Base-by-base conservation (phyloP, 2,888 invertebrate genomes). In the Brenthis ino region DNA sequence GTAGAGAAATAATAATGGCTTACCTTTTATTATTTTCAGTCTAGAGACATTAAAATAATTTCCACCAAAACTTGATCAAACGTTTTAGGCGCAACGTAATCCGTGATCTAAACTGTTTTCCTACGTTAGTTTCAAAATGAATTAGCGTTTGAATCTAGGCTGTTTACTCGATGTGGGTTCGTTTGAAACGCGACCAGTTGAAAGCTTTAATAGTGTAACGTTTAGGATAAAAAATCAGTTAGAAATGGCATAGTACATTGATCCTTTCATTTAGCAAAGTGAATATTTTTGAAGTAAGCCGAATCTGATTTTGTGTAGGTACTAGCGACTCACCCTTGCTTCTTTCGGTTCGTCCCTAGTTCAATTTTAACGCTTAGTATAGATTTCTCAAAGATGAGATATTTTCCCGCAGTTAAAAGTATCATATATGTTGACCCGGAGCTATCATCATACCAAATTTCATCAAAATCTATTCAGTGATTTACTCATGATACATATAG, bases 61-160 rank as follows among this genome's bases (percentile, higher is more conserved):
- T 43, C 37, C 8, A 43, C 8, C 37, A 43, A 43, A 43, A 43
- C 37, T 53, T 16, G 51, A 53, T 24, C 16, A 57, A 57, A 56
- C 53, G 51, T 63, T 63, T 63, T 57, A 69, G 65, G 63, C 65
- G 70, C 64, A 64, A 68, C 65, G 64, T 54, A 64, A 68, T 70
- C 65, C 64, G 67, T 60, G 67, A 70, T 70, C 67, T 56, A 72
- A 68, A 68, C 68, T 70, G 72, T 72, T 72, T 72, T 64, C 58
- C 60, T 71, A 68, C 56, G 70, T 64, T 65, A 70, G 69, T 68
- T 70, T 70, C 65, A 65, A 68, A 72, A 70, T 69, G 63, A 72
- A 68, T 72, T 72, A 72, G 65, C 67, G 72, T 68, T 72, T 70
- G 72, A 64, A 68, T 68, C 58, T 64, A 64, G 65, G 70, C 65